phyloP scores from a whole-genome alignment of 92 coral and sea anemone species.

The Paragorgia papillata region DNA sequence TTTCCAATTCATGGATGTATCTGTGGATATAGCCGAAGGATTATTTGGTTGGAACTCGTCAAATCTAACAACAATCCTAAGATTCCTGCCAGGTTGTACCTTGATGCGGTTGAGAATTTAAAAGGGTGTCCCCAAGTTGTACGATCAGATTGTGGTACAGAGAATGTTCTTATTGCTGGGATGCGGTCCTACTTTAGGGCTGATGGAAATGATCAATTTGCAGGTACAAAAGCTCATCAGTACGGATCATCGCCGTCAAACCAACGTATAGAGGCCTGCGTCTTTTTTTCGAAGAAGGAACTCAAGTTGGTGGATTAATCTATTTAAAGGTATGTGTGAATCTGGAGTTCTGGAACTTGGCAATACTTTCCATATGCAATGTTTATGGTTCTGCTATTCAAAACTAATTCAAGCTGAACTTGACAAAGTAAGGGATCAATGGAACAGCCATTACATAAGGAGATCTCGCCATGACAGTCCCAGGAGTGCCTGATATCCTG shows the following conservation, averaged over 20 bases:
- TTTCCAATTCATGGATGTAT: too few species aligned
- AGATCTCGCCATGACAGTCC: conserved; percentile 63
- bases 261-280: conserved; percentile 12
- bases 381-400: conserved; percentile 42
- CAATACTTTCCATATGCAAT: conserved; percentile 33
- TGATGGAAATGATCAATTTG: conserved; percentile 7
- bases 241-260: conserved; percentile 9
- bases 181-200: conserved; percentile 9
- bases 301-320: too few species aligned
- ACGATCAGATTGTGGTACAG: conserved; percentile 4
- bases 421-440: conserved; percentile 65
- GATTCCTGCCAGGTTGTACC: too few species aligned
- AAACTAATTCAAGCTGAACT: conserved; percentile 65
- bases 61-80: too few species aligned
- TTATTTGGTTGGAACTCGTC: too few species aligned
- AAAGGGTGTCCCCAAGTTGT: conserved; percentile 7
- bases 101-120: too few species aligned
- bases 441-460: conserved; percentile 71
- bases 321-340: conserved; percentile 49
- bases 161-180: conserved; percentile 14
- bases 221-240: conserved; percentile 1
- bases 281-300: too few species aligned
- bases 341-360: conserved; percentile 57
- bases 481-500: conserved; percentile 72
- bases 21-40: too few species aligned